phyloP scores from a whole-genome alignment of 2,888 invertebrate genomes.

The Aporophyla nigra region DNA sequence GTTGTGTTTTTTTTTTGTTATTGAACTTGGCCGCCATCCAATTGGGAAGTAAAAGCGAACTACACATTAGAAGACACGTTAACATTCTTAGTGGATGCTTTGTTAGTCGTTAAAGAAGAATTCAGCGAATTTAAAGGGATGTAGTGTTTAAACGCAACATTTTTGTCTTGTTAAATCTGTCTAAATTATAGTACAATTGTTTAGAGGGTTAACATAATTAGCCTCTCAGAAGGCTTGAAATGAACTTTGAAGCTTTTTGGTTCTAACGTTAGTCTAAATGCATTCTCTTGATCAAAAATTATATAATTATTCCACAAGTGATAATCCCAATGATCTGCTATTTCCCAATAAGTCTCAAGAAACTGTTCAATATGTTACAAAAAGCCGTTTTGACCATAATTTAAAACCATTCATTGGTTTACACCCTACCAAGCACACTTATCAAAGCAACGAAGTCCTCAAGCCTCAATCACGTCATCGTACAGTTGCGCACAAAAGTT shows the following conservation, averaged over 20 bases:
- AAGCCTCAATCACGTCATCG: slow-evolving; percentile 49
- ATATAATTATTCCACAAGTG: background rate
- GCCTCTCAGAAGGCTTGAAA: background rate
- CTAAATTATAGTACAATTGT: background rate
- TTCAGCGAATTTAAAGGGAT: slow-evolving; percentile 1
- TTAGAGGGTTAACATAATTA: background rate
- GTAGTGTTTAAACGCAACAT: background rate
- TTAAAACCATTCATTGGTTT: background rate
- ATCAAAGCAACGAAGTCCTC: slow-evolving; percentile 61
- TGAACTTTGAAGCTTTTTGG: background rate
- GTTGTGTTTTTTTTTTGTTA: slow-evolving; percentile 60
- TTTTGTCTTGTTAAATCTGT: slow-evolving; percentile 7
- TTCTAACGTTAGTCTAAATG: background rate
- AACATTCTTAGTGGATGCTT: slow-evolving; percentile 29
- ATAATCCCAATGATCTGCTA: background rate
- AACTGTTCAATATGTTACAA: background rate
- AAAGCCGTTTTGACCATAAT: background rate
- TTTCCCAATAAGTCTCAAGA: background rate
- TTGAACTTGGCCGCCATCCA: slow-evolving; percentile 64
- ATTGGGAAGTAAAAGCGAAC: slow-evolving; percentile 49
- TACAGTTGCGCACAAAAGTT: slow-evolving; percentile 54
- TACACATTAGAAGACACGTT: slow-evolving; percentile 48
- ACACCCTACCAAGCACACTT: background rate
- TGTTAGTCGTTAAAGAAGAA: slow-evolving; percentile 22
- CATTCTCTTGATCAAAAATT: too few relatives aligned